phyloP scores from a whole-genome alignment of 2,113 vertebrate species.

The Coracopsis vasa region DNA sequence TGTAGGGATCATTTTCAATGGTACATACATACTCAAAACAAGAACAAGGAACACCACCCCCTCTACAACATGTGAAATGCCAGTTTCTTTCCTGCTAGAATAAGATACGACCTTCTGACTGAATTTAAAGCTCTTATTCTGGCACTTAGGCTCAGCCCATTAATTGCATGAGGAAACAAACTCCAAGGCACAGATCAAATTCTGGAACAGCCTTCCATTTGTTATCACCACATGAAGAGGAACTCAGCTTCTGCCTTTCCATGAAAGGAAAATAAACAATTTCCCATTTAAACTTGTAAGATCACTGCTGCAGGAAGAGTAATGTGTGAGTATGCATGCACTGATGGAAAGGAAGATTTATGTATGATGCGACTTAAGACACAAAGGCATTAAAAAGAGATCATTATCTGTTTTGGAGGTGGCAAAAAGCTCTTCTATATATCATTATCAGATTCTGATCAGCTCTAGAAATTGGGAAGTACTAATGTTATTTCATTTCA shows the following conservation, averaged over 20 bases:
- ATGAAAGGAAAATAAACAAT: conserved; percentile 22
- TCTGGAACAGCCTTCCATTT: background rate
- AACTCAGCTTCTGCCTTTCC: background rate
- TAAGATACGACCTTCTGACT: background rate
- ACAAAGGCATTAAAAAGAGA: conserved; percentile 12
- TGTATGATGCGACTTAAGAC: background rate
- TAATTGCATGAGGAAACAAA: background rate
- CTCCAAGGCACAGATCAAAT: background rate
- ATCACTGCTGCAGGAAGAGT: background rate
- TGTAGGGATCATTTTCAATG: background rate
- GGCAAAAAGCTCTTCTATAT: background rate
- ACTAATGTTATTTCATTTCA: conserved; percentile 4
- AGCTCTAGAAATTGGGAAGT: background rate
- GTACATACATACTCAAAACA: background rate
- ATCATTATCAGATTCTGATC: conserved; percentile 5
- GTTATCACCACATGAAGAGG: background rate
- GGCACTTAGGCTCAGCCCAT: background rate
- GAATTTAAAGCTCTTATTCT: background rate
- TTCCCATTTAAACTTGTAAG: background rate
- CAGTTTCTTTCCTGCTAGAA: background rate
- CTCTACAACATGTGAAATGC: background rate
- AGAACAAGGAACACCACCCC: background rate
- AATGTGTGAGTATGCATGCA: background rate
- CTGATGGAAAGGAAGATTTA: conserved; percentile 12
- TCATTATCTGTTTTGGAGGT: background rate